Evolutionary conservation across 1,140 invertebrate species (phyloP).

Genomic region (Trichomalopsis sarcophagae): DNA sequence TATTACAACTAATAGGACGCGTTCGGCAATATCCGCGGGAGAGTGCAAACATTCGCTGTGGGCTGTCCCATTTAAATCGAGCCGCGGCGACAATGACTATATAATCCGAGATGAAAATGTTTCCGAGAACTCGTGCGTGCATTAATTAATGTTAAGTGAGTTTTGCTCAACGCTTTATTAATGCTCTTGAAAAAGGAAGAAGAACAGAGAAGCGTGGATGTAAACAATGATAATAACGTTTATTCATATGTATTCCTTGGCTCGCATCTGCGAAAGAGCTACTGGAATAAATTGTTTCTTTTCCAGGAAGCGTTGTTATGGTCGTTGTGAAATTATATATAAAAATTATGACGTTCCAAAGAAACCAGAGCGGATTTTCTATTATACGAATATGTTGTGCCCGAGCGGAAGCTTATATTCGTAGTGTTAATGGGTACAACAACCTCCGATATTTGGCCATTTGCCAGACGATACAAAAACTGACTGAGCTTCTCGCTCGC

Average conservation of each 20-base stretch:
- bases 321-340: not conserved
- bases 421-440: slow-evolving; percentile 10
- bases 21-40: too few relatives aligned
- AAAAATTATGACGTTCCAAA: not conserved
- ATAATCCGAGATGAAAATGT: not conserved
- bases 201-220: not conserved
- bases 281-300: not conserved
- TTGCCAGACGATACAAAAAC: slow-evolving; percentile 19
- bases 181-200: not conserved
- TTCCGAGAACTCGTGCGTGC: not conserved
- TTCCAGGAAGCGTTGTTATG: not conserved
- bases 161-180: not conserved
- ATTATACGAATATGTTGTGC: not conserved
- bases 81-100: too few relatives aligned
- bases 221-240: not conserved
- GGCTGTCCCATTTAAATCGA: not conserved
- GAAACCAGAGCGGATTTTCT: not conserved
- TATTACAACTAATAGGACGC: too few relatives aligned
- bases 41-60: too few relatives aligned
- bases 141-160: not conserved
- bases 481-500: too few relatives aligned
- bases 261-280: not conserved
- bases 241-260: not conserved
- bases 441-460: slow-evolving; percentile 6
- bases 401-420: not conserved